Conservation (phyloP, 2,888 invertebrate species). For the Teleiodes luculella region DNA sequence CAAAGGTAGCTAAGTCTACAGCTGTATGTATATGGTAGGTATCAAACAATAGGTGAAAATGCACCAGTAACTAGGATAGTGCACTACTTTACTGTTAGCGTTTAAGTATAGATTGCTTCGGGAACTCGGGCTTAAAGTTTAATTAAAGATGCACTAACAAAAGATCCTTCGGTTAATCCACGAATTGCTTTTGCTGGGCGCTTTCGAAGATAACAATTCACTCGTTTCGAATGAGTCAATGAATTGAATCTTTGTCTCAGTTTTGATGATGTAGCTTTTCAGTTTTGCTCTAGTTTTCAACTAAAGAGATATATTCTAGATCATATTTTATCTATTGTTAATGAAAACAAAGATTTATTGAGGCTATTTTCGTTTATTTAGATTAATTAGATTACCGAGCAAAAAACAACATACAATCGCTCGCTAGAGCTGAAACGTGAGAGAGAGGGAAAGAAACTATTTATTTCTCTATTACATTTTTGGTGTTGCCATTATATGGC, state of each 20-base stretch:
- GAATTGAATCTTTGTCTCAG: neutral
- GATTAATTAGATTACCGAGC: no score
- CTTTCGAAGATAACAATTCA: conserved; percentile 16
- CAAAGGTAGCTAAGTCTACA: no score
- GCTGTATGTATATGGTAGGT: no score
- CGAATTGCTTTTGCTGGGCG: conserved; percentile 38
- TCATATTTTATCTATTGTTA: no score
- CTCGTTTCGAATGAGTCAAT: neutral
- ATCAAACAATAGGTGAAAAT: neutral
- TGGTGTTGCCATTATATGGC: no score
- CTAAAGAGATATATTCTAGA: neutral
- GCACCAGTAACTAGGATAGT: conserved; percentile 3
- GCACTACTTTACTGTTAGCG: neutral
- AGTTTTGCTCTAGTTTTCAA: neutral
- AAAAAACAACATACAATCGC: no score
- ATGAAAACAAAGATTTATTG: no score
- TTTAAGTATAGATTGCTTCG: conserved; percentile 38
- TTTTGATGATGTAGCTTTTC: neutral
- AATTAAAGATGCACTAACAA: conserved; percentile 57
- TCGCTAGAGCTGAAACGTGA: no score
- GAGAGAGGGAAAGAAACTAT: no score
- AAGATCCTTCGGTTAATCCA: conserved; percentile 41
- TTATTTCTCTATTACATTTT: no score
- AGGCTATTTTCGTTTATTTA: no score
- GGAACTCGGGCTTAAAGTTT: conserved; percentile 56